Conservation (phyloP, 2,797 vertebrate species). For the Mormyrops boulengeri region DNA sequence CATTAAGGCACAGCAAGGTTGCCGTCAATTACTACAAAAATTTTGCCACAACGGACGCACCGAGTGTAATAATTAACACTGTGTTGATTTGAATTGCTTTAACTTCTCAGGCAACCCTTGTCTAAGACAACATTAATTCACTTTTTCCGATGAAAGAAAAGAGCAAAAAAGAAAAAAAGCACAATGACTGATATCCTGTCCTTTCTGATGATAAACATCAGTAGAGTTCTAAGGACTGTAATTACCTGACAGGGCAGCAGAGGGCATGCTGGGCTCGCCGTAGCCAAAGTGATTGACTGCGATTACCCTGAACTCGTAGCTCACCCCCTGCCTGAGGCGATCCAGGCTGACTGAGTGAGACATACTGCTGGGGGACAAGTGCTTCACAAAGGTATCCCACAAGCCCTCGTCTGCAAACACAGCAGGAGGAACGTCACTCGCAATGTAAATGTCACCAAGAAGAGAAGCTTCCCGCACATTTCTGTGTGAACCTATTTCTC, state of each 20-base stretch:
- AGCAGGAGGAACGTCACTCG: conserved; percentile 21
- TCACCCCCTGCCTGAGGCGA: conserved; percentile 78
- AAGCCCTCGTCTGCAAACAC: conserved; percentile 77
- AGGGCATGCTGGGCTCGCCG: conserved; percentile 82
- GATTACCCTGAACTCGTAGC: conserved; percentile 90
- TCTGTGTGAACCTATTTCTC: conserved; percentile 1
- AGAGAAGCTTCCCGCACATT: neutral
- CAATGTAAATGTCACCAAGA: conserved; percentile 11
- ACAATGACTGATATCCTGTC: conserved; percentile 7
- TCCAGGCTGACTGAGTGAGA: conserved; percentile 78
- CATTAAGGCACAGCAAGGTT: neutral
- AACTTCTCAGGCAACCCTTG: neutral
- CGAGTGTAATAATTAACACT: neutral
- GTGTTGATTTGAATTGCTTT: neutral
- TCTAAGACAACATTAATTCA: neutral
- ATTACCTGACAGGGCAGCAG: conserved; percentile 80
- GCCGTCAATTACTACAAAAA: neutral
- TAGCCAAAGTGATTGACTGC: conserved; percentile 83
- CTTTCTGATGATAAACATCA: neutral
- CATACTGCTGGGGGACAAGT: conserved; percentile 71
- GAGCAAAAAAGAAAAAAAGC: neutral
- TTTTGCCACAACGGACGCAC: neutral
- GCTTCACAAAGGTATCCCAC: conserved; percentile 87
- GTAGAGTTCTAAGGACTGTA: conserved; percentile 5
- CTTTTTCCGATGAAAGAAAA: neutral